Conservation (phyloP, 2,113 vertebrate species). For the Chionis minor region DNA sequence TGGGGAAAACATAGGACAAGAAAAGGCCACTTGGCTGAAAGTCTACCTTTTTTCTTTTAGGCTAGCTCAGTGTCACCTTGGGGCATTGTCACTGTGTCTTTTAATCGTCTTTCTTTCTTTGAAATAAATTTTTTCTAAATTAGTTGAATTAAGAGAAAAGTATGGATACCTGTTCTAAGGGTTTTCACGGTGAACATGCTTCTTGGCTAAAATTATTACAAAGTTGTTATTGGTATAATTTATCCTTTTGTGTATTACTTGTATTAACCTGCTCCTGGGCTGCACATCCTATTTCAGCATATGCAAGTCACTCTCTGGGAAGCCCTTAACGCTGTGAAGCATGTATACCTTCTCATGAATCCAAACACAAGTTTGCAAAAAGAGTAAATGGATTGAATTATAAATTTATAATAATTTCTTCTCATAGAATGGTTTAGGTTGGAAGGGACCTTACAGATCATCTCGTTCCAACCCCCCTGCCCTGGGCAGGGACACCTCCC, state of each 20-base stretch:
- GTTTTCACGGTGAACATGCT: background rate
- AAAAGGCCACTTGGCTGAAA: background rate
- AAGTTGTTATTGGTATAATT: background rate
- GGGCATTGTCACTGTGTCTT: background rate
- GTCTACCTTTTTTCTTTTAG: background rate
- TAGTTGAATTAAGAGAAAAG: background rate
- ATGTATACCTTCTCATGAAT: background rate
- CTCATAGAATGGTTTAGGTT: background rate
- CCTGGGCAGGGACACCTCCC: background rate
- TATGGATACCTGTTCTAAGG: background rate
- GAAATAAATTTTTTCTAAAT: background rate
- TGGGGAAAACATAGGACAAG: background rate
- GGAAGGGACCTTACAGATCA: background rate
- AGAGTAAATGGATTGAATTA: background rate
- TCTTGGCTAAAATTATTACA: background rate
- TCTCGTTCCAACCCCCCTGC: background rate
- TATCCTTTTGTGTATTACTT: background rate
- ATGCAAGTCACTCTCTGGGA: background rate
- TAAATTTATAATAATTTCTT: background rate
- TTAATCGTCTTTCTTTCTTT: background rate
- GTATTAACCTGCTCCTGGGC: background rate
- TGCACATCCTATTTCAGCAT: background rate
- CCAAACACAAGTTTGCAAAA: background rate
- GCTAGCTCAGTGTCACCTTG: background rate
- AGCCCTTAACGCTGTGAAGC: background rate